Base-by-base conservation (phyloP, 2,888 invertebrate species). In the Dioctria rufipes region DNA sequence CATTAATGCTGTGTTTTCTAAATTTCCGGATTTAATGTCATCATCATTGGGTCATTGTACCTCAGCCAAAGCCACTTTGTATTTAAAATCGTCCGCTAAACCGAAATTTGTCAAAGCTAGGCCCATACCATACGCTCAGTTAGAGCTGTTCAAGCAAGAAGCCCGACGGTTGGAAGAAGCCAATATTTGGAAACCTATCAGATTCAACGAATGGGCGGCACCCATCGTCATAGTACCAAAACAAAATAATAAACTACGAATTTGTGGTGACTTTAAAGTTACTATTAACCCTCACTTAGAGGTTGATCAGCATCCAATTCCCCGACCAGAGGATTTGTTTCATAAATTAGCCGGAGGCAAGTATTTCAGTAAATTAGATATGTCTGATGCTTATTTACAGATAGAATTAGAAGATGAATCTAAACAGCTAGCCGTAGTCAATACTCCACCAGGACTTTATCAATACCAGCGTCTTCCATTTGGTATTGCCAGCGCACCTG, bases 181-280 rank as follows among this genome's bases (percentile, higher is more conserved):
- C 4, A 78, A 69, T n/a, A 67, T 81, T n/a, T 60, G 42, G 67
- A 78, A 67, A 42, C 81, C 78, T 25, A 37, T 81, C 5, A 58
- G 66, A 39, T 66, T 60, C 60, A 80, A 75, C 65, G 11, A 66
- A 8, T 80, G 75, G 78, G 81, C 78, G 43, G 54, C 79, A 11
- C 78, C 73, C 11, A 69, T 79, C 0, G 81, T 78, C 2, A 43
- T 81, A 13, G 78, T 78, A 9, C 54, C n/a, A 43, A 81, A 81
- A 25, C 4, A 42, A 2, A 43, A 69, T 65, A 66, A 67, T 11
- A n/a, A 61, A 54, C 13, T 81, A 11, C 13, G 79, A 79, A 65
- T 81, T 11, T 81, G 81, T 80, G 79, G 81, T 11, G 79, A 71
- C 60, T 81, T 81, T 49, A 81, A 81, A 69, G 78, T 49, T 6